Evolutionary conservation across 2,888 invertebrate genomes (phyloP).

Genomic region (Scotopteryx bipunctaria): DNA sequence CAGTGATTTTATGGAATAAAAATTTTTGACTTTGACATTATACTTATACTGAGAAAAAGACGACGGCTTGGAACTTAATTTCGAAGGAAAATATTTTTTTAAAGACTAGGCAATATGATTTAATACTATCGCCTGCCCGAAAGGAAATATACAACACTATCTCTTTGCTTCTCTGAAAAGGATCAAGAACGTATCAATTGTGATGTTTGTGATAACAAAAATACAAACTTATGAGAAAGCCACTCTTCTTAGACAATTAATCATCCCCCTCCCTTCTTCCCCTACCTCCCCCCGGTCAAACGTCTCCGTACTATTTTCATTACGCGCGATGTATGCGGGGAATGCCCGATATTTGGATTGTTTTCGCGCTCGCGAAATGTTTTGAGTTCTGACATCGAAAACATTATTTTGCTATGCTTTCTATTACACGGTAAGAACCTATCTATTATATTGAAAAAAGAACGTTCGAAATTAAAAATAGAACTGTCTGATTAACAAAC

Average conservation of each 20-base stretch:
- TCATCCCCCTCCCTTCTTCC: conserved; percentile 52
- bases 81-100: too few relatives aligned
- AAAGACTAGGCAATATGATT: too few relatives aligned
- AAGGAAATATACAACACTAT: too few relatives aligned
- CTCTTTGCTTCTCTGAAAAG: conserved; percentile 14
- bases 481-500: too few relatives aligned
- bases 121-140: too few relatives aligned
- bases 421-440: background rate
- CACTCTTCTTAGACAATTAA: conserved; percentile 59
- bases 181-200: conserved; percentile 31
- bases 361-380: conserved; percentile 27
- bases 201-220: conserved; percentile 35
- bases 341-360: conserved; percentile 37
- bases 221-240: conserved; percentile 41
- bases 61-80: too few relatives aligned
- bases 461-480: too few relatives aligned
- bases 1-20: too few relatives aligned
- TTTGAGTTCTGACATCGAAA: conserved; percentile 19
- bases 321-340: conserved; percentile 36
- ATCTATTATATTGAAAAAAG: too few relatives aligned
- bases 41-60: too few relatives aligned
- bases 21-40: too few relatives aligned
- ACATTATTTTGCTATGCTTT: background rate
- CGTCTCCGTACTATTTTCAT: conserved; percentile 48
- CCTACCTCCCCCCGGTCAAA: conserved; percentile 40